Percentiles rank a stretch among this genome's conserved stretches.
Conservation (phyloP, 1,140 invertebrate species). For the Neocloeon triangulifer region DNA sequence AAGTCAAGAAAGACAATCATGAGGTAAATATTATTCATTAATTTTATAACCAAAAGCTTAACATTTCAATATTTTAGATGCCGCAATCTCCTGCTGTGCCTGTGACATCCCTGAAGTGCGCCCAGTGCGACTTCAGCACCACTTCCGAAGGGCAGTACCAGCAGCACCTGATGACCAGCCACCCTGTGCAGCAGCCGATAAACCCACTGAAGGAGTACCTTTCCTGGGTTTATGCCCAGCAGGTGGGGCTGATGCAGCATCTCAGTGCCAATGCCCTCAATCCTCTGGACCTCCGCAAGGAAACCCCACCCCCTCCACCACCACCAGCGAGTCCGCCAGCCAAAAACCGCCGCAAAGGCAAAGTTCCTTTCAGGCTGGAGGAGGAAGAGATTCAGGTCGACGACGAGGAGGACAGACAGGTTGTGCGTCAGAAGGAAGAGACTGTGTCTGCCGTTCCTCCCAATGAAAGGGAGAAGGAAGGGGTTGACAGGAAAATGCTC, state of each 20-base stretch:
- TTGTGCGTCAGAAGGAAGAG: neutral
- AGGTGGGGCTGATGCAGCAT: slow-evolving; percentile 1
- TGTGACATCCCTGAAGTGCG: slow-evolving; percentile 17
- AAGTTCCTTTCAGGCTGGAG: slow-evolving; percentile 52
- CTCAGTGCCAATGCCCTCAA: slow-evolving; percentile 4
- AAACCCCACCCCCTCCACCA: slow-evolving; percentile 10
- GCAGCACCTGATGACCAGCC: too few species aligned
- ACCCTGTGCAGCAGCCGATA: too few species aligned
- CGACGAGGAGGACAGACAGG: slow-evolving; percentile 3
- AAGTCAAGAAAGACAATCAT: too few species aligned
- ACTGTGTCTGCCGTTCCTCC: too few species aligned
- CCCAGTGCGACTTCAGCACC: slow-evolving; percentile 6
- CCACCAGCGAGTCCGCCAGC: slow-evolving; percentile 10
- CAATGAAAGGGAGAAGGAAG: neutral
- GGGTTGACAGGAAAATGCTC: slow-evolving; percentile 17
- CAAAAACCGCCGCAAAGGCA: slow-evolving; percentile 53
- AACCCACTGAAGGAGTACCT: too few species aligned
- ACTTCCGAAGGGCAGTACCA: slow-evolving; percentile 20
- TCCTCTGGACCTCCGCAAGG: slow-evolving; percentile 15
- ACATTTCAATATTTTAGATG: too few species aligned
- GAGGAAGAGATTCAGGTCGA: slow-evolving; percentile 23
- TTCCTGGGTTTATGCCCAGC: too few species aligned
- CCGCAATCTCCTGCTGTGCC: too few species aligned
- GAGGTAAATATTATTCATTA: too few species aligned
- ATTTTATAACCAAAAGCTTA: too few species aligned